Evolutionary conservation across 2,797 vertebrate genomes (phyloP), one percentile per base, ranked within the genome.

Genomic region (Gadopsis bispinosus): DNA sequence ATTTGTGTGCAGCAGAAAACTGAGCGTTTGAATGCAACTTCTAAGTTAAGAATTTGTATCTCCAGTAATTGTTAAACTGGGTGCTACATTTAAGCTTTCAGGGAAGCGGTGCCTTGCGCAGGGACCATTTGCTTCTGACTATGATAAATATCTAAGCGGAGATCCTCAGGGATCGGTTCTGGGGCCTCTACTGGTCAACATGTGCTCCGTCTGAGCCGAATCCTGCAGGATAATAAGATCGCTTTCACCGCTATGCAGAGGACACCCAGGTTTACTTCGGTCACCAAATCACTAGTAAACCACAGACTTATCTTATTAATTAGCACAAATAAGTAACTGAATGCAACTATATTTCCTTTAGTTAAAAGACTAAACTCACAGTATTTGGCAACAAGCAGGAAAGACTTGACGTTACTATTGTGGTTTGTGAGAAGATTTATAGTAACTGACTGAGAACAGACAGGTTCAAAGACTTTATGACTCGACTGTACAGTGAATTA

Each of bases 381-480:
- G 17, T 14, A 14, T 43, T 26, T 26, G 26, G 1, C 26, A 26
- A 26, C 26, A 26, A 26, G 26, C 26, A 26, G 26, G 26, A 26
- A 26, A 26, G 26, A 26, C 26, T 26, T 26, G 26, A 26, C 26
- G 26, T 26, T 26, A 26, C 26, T 26, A 26, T 26, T 26, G 26
- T 26, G 26, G 26, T 26, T 26, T 26, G 26, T 26, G 26, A 35
- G 14, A 31, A 29, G 39, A 26, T 12, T 12, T 13, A 29, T 1
- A 69, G 26, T 5, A n/a, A 51, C 7, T 41, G 2, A 73, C 4
- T 1, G 11, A 43, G 22, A 12, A 16, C 29, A 55, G 47, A 17
- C n/a, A 66, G 73, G 73, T 81, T 79, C 58, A 81, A 79, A 79
- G 77, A 81, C 80, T 81, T 89, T 86, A 41, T 20, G 81, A 73